Base-by-base conservation (phyloP, 2,888 invertebrate species). In the Busseola fusca region DNA sequence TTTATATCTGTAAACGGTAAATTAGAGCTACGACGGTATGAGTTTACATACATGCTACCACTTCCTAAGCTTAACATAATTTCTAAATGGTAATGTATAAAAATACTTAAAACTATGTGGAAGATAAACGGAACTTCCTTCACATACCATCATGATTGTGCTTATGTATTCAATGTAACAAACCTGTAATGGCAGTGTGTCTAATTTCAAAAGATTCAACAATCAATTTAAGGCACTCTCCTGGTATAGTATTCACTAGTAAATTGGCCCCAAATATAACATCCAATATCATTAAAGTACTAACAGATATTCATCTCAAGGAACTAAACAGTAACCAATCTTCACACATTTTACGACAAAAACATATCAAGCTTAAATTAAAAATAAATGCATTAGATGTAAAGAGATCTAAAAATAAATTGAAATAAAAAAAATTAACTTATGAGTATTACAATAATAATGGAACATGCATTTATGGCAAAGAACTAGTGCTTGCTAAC, bases 381-480 rank as follows among this genome's bases (percentile, higher is more conserved):
- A 91, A 78, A 92, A 94, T 95, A 95, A 95, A 95, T 95, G 95
- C 95, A 95, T 93, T 94, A 95, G 90, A 94, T 88, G 93, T 93
- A 95, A 94, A 94, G 95, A 95, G 95, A 95, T 95, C 95, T 95
- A 94, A 95, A 94, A 91, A 92, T 94, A 87, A 95, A 94, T 91
- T 90, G 92, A 94, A 93, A 92, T 91, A 89, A 92, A 92, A n/a
- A 91, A 91, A 92, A 92, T 93, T 93, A 94, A 93, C 93, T 94
- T 94, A 91, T 96, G 96, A 96, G 96, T 96, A 96, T 96, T 96
- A 95, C 93, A 93, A 93, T 91, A 91, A 93, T 91, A 94, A 95
- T 95, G 96, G 96, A 96, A 96, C 96, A 95, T 96, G 96, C 95
- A 94, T 95, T 89, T 96, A 96, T 96, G 96, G 96, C 96, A 95